A percentile compares a stretch with the other conserved stretches of the same genome.
Conservation (phyloP, 2,113 vertebrate genomes). For the Mus pahari region DNA sequence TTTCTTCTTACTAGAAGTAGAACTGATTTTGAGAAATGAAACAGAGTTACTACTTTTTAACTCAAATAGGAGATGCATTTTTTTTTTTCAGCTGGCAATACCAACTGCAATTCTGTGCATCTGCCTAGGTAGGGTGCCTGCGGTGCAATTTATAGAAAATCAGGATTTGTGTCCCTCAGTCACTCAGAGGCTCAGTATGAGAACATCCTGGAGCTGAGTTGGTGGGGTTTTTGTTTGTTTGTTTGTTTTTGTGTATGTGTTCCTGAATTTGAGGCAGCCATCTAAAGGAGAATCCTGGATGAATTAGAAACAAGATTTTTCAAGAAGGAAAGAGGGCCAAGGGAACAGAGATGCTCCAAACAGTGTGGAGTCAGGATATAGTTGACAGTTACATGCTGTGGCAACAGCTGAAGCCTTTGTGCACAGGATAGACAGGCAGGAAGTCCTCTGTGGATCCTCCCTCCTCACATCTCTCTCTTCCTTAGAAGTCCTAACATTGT, state of each 20-base stretch:
- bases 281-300: not conserved
- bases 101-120: not conserved
- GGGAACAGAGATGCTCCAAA: not conserved
- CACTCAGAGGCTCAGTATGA: not conserved
- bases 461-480: not conserved
- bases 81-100: not conserved
- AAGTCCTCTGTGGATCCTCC: not conserved
- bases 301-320: constrained; percentile 20
- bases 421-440: not conserved
- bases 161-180: not conserved
- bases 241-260: not conserved
- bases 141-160: not conserved
- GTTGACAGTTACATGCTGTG: not conserved
- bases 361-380: not conserved
- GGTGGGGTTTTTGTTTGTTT: not conserved
- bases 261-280: not conserved
- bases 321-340: not conserved
- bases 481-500: not conserved
- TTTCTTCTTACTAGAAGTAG: not conserved
- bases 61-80: not conserved
- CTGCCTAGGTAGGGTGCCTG: not conserved
- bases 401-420: not conserved
- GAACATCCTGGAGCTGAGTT: not conserved
- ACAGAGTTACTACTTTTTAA: not conserved
- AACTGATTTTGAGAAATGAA: constrained; percentile 44